Evolutionary conservation across 2,888 invertebrate species (phyloP), one percentile per base, ranked within the genome.

Genomic region (Atherix ibis): DNA sequence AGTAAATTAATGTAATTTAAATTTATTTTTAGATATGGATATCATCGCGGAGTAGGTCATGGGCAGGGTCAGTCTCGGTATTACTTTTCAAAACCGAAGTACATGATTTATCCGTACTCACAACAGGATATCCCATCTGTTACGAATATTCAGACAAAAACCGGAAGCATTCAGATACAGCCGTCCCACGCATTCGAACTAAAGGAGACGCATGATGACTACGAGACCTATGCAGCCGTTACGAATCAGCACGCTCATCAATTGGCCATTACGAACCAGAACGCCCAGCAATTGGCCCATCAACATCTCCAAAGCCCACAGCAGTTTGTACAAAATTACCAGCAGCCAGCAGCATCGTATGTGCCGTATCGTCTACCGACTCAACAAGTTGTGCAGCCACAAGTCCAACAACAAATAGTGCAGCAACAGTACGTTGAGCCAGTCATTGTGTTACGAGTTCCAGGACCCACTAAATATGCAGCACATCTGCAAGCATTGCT

Each of bases 71-170:
- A 22, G 6, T 22, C 48, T 31, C 52, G 55, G 14, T 59, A 59
- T 38, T 51, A 55, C 12, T 60, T 58, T 38, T 50, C 55, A n/a
- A 56, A 56, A 19, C 63, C 64, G 9, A 73, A 68, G 48, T 75
- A 70, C 45, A 68, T 70, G 64, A 66, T 76, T 39, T 77, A 76
- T 48, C 77, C 76, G 4, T 77, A 77, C 50, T 76, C 76, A 0
- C 76, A 77, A 51, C 64, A 72, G 36, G 71, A 76, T 45, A 71
- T 74, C 39, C 57, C 59, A 15, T 55, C 61, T 5, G 45, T 44
- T 39, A 36, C 37, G 43, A 32, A 38, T 33, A 32, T 35, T 32
- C n/a, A 17, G 12, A 18, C 12, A 12, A 9, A 13, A 4, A 12
- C 10, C n/a, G 6, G 38, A 38, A 18, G 12, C 24, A 27, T 22